Conservation (phyloP, 2,888 invertebrate genomes). For the Pheosia gnoma region DNA sequence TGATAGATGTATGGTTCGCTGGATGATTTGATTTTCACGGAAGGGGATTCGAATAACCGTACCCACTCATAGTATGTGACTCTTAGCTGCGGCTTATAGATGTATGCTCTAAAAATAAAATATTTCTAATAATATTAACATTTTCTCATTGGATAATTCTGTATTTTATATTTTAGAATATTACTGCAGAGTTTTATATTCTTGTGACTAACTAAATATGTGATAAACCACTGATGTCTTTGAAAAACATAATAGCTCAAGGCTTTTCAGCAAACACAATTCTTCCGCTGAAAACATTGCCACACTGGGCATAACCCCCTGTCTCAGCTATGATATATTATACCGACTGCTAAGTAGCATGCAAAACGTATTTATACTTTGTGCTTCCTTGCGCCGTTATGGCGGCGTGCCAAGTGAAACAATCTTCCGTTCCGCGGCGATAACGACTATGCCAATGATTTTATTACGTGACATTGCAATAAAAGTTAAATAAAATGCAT, state of each 20-base stretch:
- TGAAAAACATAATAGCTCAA: neutral
- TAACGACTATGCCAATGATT: conserved; percentile 68
- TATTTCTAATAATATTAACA: too few species aligned
- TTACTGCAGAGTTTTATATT: too few species aligned
- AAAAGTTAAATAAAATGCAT: conserved; percentile 64
- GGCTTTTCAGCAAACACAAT: conserved; percentile 15
- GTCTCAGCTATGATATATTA: conserved; percentile 70
- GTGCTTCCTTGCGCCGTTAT: conserved; percentile 81
- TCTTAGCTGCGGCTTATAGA: too few species aligned
- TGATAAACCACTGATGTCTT: too few species aligned
- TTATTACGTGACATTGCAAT: conserved; percentile 70
- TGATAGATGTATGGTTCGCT: too few species aligned
- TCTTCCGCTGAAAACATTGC: conserved; percentile 27
- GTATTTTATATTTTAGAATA: too few species aligned
- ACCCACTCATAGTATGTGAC: too few species aligned
- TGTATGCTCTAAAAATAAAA: too few species aligned
- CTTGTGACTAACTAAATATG: too few species aligned
- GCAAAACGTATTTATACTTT: conserved; percentile 82
- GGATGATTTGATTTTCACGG: too few species aligned
- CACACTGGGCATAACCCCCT: conserved; percentile 53
- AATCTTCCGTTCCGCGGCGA: conserved; percentile 75
- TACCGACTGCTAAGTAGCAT: conserved; percentile 79
- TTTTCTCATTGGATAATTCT: too few species aligned
- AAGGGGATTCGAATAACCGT: too few species aligned
- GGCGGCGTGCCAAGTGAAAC: conserved; percentile 80